Evolutionary conservation across 2,888 invertebrate genomes (phyloP), one percentile per base, ranked within the genome.

Genomic region (Nasonia oneida): DNA sequence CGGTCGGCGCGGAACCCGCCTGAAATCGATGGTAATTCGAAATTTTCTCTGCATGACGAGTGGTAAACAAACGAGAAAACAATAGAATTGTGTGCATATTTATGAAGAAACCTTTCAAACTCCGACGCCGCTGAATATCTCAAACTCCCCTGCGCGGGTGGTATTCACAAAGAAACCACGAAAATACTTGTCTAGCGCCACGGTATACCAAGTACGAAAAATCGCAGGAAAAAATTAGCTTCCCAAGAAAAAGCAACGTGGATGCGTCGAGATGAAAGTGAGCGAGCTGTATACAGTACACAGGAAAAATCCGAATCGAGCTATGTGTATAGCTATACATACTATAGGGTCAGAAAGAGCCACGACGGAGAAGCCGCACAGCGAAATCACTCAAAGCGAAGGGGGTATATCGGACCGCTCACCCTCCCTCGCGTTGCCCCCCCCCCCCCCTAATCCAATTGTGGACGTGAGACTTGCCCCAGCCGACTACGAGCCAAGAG

Each of bases 391-490:
- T 78, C 50, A 61, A 80, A 75, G 67, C 67, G 64, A 79, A 74
- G 42, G 42, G 67, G 76, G 53, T 71, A 15, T 74, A 81, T 81
- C 61, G n/a, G 73, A 57, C 37, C 18, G 18, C 67, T 57, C 15
- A 5, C 37, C 33, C n/a, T 47, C 47, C 33, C 39, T 10, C 77
- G 33, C 29, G n/a, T 42, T 29, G 0, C 29, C n/a, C 29, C 23
- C n/a, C 23, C 23, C 1, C 29, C n/a, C 29, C 23, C n/a, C 42
- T 84, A 84, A 81, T 64, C 81, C 81, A 84, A 76, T 81, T 84
- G 76, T 79, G 57, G 64, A 33, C 18, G 29, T 57, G n/a, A 67
- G 67, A 33, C 42, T n/a, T 33, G 18, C 18, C n/a, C 18, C 33
- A 73, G 80, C 57, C 77, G 80, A 73, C 73, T 77, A 75, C 50